phyloP scores from a whole-genome alignment of 1,140 invertebrate species.

The Ceratina australensis region DNA sequence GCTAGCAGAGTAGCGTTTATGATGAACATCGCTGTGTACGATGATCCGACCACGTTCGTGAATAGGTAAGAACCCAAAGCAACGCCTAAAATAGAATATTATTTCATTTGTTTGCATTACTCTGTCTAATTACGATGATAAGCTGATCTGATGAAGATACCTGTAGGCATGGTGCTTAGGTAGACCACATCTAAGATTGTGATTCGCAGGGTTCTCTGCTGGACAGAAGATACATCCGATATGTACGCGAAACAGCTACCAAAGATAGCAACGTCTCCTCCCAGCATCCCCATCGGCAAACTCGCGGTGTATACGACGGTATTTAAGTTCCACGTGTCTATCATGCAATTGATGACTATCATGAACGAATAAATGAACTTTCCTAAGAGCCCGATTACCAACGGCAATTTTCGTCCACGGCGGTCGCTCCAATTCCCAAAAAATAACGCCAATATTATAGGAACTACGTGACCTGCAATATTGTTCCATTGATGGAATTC shows the following conservation, averaged over 20 bases:
- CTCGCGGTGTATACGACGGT: constrained; percentile 87
- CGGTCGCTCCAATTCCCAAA: constrained; percentile 88
- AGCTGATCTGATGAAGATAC: constrained; percentile 64
- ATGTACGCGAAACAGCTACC: constrained; percentile 87
- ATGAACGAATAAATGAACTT: constrained; percentile 87
- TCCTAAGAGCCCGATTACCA: constrained; percentile 85
- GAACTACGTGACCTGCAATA: constrained; percentile 84
- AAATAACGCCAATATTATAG: constrained; percentile 87
- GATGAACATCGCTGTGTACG: constrained; percentile 85
- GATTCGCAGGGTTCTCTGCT: constrained; percentile 85
- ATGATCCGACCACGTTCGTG: constrained; percentile 79
- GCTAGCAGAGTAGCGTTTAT: constrained; percentile 83
- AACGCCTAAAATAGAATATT: constrained; percentile 76
- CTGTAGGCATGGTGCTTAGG: constrained; percentile 87
- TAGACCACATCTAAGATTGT: constrained; percentile 87
- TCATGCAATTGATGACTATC: constrained; percentile 84
- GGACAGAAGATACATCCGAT: constrained; percentile 83
- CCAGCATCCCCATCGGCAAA: constrained; percentile 85
- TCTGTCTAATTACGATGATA: no score
- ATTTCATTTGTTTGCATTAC: no score
- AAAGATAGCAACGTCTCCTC: constrained; percentile 88
- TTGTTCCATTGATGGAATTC: constrained; percentile 88
- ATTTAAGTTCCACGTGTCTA: constrained; percentile 85
- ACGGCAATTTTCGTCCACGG: constrained; percentile 84
- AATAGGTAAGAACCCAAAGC: constrained; percentile 81